These are phyloP conservation scores for Aphis craccivora DNA, from an alignment of 1,140 invertebrate genomes.

Conservation along the genomic window DNA sequence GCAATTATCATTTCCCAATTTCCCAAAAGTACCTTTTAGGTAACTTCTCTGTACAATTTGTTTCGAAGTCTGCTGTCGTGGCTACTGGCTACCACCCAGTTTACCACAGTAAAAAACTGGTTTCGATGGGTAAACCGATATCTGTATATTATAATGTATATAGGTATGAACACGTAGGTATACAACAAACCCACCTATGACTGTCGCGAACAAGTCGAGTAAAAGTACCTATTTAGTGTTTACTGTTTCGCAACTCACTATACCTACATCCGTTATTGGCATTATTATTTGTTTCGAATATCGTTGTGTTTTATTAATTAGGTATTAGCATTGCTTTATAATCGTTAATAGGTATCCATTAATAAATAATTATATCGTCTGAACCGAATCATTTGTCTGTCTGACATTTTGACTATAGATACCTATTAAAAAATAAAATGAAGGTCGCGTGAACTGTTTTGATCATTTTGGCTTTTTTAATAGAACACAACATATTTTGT, in stretches of 20 bases:
- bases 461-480: background rate
- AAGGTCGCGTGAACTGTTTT: background rate
- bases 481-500: background rate
- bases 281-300: background rate
- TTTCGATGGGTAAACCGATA: background rate
- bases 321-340: no score
- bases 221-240: background rate
- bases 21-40: background rate
- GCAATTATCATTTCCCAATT: background rate
- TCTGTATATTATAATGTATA: background rate
- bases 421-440: background rate
- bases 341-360: background rate
- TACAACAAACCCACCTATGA: background rate
- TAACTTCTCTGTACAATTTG: background rate
- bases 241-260: background rate
- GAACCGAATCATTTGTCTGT: background rate
- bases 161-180: background rate
- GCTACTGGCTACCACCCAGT: background rate
- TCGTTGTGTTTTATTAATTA: background rate
- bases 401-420: background rate
- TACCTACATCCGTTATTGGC: background rate
- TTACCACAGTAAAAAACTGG: background rate
- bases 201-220: background rate
- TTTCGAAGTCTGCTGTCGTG: background rate
- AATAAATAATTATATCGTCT: background rate